Percentiles rank a stretch among this genome's conserved stretches.
Evolutionary conservation across 2,888 invertebrate species (phyloP).

Genomic region (Erebia palarica): DNA sequence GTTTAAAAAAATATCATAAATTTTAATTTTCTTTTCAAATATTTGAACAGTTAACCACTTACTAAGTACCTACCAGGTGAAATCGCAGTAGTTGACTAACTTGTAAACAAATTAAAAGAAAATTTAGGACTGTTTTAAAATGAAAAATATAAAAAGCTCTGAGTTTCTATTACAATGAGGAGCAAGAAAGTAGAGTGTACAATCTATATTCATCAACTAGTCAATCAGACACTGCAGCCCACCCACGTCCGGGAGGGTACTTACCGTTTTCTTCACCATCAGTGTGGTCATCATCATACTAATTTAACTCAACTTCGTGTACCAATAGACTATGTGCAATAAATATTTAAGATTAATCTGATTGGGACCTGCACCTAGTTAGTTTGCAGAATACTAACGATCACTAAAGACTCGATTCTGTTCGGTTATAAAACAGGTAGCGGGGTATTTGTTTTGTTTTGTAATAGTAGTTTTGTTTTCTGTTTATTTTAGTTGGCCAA

Average conservation of each 20-base stretch:
- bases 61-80: too few species aligned
- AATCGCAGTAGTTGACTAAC: too few species aligned
- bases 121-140: background rate
- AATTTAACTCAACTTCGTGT: conserved; percentile 71
- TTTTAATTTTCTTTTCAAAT: too few species aligned
- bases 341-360: conserved; percentile 82
- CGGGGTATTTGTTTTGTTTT: conserved; percentile 45
- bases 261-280: conserved; percentile 76
- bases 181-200: conserved; percentile 31
- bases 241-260: conserved; percentile 71
- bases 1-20: too few species aligned
- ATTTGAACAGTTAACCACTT: too few species aligned
- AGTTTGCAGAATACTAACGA: conserved; percentile 71
- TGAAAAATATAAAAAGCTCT: background rate
- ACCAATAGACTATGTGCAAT: conserved; percentile 76
- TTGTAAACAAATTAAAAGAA: too few species aligned
- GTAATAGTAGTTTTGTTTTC: conserved; percentile 42
- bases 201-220: conserved; percentile 75
- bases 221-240: conserved; percentile 72
- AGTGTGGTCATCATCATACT: conserved; percentile 76
- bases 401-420: conserved; percentile 50
- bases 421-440: conserved; percentile 46
- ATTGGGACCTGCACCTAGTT: conserved; percentile 67
- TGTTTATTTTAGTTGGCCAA: conserved; percentile 39
- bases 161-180: conserved; percentile 27